A percentile compares a stretch with the other conserved stretches of the same genome.
Evolutionary conservation across 2,113 vertebrate genomes (phyloP).

Genomic region (Hyperoodon ampullatus): DNA sequence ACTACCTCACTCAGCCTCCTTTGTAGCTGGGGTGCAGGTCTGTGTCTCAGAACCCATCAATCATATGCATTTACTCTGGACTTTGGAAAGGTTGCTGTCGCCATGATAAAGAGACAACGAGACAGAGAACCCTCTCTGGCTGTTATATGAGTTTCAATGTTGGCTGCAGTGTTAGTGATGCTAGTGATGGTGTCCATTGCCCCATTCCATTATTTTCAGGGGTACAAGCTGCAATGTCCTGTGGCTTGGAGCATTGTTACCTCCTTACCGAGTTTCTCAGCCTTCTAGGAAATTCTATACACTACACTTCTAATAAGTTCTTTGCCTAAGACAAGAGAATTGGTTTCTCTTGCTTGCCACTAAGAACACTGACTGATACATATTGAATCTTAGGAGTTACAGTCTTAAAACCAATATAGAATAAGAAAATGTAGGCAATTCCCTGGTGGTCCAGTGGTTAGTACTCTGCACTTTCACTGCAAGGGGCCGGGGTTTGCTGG

Average conservation of each 20-base stretch:
- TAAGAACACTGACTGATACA: not conserved
- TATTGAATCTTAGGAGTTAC: not conserved
- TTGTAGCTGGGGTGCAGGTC: too few relatives aligned
- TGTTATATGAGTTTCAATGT: accelerated
- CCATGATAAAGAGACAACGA: not conserved
- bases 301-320: not conserved
- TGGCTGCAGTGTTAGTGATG: not conserved
- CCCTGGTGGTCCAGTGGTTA: not conserved
- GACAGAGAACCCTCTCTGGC: not conserved
- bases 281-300: not conserved
- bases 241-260: not conserved
- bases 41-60: not conserved
- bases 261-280: not conserved
- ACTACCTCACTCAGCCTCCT: not conserved
- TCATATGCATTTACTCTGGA: not conserved
- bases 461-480: not conserved
- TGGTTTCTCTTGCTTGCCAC: not conserved
- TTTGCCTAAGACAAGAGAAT: not conserved
- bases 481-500: not conserved
- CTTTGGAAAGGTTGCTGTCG: not conserved
- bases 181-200: not conserved
- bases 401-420: not conserved
- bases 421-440: not conserved
- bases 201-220: not conserved
- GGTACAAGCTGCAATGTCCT: too few relatives aligned